phyloP scores from a whole-genome alignment of 2,113 vertebrate species.

The Forbesichthys papilliferus region DNA sequence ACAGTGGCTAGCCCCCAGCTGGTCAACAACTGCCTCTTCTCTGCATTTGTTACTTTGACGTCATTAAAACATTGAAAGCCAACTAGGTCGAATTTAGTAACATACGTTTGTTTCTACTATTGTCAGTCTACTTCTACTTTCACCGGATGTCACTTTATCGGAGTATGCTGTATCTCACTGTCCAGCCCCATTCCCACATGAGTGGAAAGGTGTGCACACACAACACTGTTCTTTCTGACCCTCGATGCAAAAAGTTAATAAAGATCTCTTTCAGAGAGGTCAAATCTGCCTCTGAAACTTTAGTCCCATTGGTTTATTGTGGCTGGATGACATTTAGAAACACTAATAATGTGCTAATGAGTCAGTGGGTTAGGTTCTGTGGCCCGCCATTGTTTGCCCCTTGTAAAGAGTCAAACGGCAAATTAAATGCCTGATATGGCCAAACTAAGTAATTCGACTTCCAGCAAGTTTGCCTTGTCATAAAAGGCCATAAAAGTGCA shows the following conservation, averaged over 20 bases:
- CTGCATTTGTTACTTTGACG: slow-evolving; percentile 55
- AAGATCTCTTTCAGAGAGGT: slow-evolving; percentile 55
- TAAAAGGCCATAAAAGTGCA: neutral
- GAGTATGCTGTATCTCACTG: neutral
- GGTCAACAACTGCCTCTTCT: neutral
- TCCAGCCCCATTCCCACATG: neutral
- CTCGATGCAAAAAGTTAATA: slow-evolving; percentile 54
- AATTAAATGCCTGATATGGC: slow-evolving; percentile 62
- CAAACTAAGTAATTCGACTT: slow-evolving; percentile 34
- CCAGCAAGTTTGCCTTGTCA: slow-evolving; percentile 14
- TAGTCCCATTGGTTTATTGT: slow-evolving; percentile 50
- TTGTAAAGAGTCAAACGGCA: slow-evolving; percentile 43
- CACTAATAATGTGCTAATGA: slow-evolving; percentile 76
- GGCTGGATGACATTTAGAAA: slow-evolving; percentile 74
- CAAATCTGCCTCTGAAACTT: slow-evolving; percentile 32
- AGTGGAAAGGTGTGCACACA: slow-evolving; percentile 3
- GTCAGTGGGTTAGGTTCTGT: slow-evolving; percentile 50
- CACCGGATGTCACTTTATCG: too few species aligned
- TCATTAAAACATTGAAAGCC: slow-evolving; percentile 66
- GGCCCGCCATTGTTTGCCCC: slow-evolving; percentile 42
- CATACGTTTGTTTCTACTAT: neutral
- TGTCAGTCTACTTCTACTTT: too few species aligned
- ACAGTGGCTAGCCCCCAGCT: slow-evolving; percentile 21
- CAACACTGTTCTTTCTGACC: slow-evolving; percentile 25
- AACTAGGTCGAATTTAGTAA: slow-evolving; percentile 39